Conservation (phyloP, 2,113 vertebrate genomes). For the Dromiciops gliroides region DNA sequence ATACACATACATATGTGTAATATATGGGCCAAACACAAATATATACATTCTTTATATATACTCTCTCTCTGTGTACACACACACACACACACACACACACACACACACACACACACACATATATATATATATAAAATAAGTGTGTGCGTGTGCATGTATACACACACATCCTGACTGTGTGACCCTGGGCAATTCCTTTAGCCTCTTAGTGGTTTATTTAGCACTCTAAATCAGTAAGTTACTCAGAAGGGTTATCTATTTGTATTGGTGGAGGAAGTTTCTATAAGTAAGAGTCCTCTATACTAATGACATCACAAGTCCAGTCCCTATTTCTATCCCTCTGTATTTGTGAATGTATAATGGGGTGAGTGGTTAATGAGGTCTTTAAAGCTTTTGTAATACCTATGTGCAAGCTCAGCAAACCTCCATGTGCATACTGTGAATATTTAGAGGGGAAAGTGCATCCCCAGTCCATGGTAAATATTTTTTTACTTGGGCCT, state of each 20-base stretch:
- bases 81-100: no score
- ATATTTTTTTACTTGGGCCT: not conserved
- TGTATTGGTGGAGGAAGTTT: not conserved
- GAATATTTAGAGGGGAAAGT: not conserved
- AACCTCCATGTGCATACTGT: not conserved
- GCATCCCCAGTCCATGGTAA: not conserved
- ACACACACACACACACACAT: no score
- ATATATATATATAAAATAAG: not conserved
- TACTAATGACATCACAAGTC: not conserved
- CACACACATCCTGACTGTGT: not conserved
- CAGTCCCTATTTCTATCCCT: not conserved
- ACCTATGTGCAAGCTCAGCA: not conserved
- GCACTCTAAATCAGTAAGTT: not conserved
- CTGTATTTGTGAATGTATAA: not conserved
- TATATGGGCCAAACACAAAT: not conserved
- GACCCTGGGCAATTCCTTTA: not conserved
- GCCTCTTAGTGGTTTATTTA: not conserved
- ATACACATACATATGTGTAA: not conserved
- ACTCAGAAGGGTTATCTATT: not conserved
- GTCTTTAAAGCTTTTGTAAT: not conserved
- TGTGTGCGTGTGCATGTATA: not conserved
- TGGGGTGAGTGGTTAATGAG: not conserved
- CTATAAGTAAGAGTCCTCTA: not conserved
- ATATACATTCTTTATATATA: no score
- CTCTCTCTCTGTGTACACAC: no score